Conservation (phyloP, 2,888 invertebrate species). For the Buathra laborator region DNA sequence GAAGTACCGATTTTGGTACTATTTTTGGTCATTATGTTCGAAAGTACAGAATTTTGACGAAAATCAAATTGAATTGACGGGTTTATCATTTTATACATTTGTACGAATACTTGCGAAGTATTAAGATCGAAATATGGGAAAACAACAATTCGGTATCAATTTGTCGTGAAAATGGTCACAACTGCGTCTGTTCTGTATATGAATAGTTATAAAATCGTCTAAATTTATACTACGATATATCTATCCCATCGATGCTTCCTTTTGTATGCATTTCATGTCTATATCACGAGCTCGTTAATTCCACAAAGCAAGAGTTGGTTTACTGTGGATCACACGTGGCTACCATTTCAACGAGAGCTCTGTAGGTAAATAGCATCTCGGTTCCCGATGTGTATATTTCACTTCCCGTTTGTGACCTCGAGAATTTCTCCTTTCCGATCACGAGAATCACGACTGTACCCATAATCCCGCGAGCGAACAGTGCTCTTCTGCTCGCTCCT, state of each 20-base stretch:
- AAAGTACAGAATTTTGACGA: too few relatives aligned
- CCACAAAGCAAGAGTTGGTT: not conserved
- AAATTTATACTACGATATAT: not conserved
- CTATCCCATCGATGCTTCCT: not conserved
- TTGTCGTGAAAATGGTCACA: not conserved
- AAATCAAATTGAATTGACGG: too few relatives aligned
- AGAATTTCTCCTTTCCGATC: conserved; percentile 51
- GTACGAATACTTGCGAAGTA: too few relatives aligned
- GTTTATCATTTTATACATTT: too few relatives aligned
- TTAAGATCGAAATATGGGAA: too few relatives aligned
- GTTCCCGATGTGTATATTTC: conserved; percentile 29
- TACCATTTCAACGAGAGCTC: conserved; percentile 12
- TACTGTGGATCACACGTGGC: conserved; percentile 3
- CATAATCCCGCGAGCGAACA: not conserved
- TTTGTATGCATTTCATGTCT: not conserved
- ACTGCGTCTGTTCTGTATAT: not conserved
- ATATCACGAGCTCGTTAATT: conserved; percentile 35
- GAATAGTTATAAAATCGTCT: not conserved
- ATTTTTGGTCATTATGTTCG: too few relatives aligned
- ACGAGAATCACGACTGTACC: conserved; percentile 38
- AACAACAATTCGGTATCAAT: too few relatives aligned
- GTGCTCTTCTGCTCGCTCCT: not conserved
- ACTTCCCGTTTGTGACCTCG: conserved; percentile 41
- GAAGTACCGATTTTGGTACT: too few relatives aligned
- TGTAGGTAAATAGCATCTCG: conserved; percentile 28